phyloP scores from a whole-genome alignment of 2,113 vertebrate genomes.

The Anarrhichthys ocellatus region DNA sequence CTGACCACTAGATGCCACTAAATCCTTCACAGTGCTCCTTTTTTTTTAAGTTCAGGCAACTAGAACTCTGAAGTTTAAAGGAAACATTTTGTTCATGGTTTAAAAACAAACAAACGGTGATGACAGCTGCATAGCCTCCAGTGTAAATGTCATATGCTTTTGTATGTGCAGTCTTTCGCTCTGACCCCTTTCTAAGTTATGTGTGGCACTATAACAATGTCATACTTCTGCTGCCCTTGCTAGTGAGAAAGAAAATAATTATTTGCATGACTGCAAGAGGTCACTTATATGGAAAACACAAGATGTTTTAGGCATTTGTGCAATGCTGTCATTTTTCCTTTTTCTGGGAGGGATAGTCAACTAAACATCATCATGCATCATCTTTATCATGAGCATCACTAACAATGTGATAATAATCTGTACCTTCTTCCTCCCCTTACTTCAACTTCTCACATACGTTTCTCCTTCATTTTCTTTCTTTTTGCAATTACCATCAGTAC shows the following conservation, averaged over 20 bases:
- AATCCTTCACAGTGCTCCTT: too few relatives aligned
- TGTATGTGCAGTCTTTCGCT: neutral
- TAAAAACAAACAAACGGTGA: neutral
- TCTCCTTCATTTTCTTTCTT: constrained; percentile 4
- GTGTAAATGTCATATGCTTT: neutral
- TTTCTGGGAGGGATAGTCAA: neutral
- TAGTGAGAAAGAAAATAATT: neutral
- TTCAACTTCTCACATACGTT: neutral
- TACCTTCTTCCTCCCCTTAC: neutral
- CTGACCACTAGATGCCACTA: too few relatives aligned
- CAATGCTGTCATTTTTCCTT: neutral
- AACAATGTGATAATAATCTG: neutral
- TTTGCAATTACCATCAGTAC: neutral
- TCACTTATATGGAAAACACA: neutral
- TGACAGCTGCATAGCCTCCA: neutral
- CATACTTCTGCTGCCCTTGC: neutral
- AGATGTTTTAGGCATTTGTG: neutral
- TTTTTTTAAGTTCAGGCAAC: neutral
- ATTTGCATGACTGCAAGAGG: neutral
- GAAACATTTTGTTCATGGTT: neutral
- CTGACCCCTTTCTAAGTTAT: neutral
- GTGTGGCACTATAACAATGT: neutral
- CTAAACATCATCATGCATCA: neutral
- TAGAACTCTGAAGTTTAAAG: neutral
- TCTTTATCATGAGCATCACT: neutral